phyloP scores from a whole-genome alignment of 2,113 vertebrate species.

The Eonycteris spelaea region DNA sequence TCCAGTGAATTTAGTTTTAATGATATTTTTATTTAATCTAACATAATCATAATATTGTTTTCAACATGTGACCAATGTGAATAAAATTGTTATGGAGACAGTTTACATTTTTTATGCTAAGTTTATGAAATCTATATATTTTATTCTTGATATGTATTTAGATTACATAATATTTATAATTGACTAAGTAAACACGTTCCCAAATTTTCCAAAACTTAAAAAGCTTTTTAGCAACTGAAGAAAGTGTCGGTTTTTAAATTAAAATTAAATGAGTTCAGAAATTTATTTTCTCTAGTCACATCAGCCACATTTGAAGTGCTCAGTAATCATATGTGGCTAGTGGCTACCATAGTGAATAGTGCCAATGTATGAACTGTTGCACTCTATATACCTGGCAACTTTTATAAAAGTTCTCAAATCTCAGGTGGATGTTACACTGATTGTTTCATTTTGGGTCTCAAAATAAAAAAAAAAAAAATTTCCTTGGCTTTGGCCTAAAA shows the following conservation, averaged over 20 bases:
- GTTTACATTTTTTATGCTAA: not conserved
- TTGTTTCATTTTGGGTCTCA: not conserved
- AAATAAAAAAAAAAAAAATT: not conserved
- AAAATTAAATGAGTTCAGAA: not conserved
- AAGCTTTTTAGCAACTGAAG: not conserved
- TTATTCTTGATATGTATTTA: not conserved
- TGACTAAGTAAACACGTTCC: not conserved
- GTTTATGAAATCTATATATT: not conserved
- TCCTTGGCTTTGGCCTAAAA: conserved; percentile 50
- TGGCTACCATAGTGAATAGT: not conserved
- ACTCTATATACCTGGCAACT: not conserved
- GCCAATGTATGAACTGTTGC: too few relatives aligned
- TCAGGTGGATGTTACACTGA: not conserved
- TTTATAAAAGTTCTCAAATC: not conserved
- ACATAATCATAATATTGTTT: not conserved
- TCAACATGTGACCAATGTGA: not conserved
- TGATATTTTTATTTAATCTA: conserved; percentile 17
- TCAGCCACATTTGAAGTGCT: not conserved
- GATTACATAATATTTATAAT: not conserved
- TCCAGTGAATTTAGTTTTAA: conserved; percentile 10
- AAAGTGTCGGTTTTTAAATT: not conserved
- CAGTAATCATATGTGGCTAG: too few relatives aligned
- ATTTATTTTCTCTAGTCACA: not conserved
- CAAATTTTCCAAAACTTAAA: not conserved
- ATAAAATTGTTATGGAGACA: not conserved